phyloP scores from a whole-genome alignment of 2,888 invertebrate species.

The Teinopalpus imperialis region DNA sequence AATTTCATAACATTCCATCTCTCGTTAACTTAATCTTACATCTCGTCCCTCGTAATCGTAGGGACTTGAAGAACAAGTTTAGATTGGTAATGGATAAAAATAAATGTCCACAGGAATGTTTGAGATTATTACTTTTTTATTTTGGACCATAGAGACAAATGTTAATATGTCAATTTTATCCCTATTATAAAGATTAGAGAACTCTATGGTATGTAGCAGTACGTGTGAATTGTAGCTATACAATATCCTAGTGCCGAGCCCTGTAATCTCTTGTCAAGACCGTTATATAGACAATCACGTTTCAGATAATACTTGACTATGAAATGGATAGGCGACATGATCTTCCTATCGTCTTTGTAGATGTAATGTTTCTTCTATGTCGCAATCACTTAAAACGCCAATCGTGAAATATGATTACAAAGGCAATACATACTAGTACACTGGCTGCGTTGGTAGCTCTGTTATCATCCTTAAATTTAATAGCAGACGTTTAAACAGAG shows the following conservation, averaged over 20 bases:
- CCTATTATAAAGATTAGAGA: constrained; percentile 6
- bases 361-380: constrained; percentile 10
- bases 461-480: too few relatives aligned
- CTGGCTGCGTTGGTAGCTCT: too few relatives aligned
- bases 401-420: neutral
- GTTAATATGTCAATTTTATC: constrained; percentile 4
- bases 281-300: constrained; percentile 37
- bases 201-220: neutral
- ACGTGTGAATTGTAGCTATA: constrained; percentile 27
- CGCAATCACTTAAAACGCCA: constrained; percentile 1
- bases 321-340: constrained; percentile 30
- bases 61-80: neutral
- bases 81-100: neutral
- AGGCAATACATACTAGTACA: too few relatives aligned
- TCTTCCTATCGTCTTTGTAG: constrained; percentile 20
- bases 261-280: constrained; percentile 36
- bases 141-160: neutral
- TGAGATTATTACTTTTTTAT: too few relatives aligned
- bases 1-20: neutral
- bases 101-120: neutral
- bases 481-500: too few relatives aligned
- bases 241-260: constrained; percentile 35
- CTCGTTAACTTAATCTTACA: constrained; percentile 13
- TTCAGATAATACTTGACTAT: constrained; percentile 40
- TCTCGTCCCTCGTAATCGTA: constrained; percentile 9